Base-by-base conservation (phyloP, 2,797 vertebrate species). In the Champsocephalus esox region DNA sequence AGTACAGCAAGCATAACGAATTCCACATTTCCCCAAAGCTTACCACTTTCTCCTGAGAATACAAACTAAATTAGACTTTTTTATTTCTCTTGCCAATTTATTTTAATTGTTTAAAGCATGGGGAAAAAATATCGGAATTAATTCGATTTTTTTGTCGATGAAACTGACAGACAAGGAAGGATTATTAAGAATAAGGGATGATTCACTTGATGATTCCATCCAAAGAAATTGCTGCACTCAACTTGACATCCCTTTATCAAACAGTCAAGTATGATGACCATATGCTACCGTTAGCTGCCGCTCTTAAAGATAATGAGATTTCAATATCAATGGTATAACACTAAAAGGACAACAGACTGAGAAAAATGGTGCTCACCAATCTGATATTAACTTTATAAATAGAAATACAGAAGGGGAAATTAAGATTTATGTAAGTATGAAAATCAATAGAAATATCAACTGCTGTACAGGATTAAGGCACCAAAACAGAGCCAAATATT, bases 141-240 rank as follows among this genome's bases (percentile, higher is more conserved):
- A 43, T 21, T 49, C 0, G 19, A 38, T 28, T 58, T 61, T 21
- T n/a, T 63, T 34, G 16, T 3, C 8, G 10, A 8, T 48, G 24
- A 48, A 28, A 16, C 9, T 41, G 19, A 11, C 21, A 10, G 32
- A 61, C 21, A 45, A 52, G 9, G 14, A 13, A 59, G 11, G 41
- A 32, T 32, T 54, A 41, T 56, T 24, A n/a, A 32, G 32, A 43
- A 51, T 32, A 12, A 10, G 21, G 48, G 64, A 61, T 68, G 46
- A 59, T 69, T 70, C 73, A 34, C 54, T 46, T 21, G 34, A 17
- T 64, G 13, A 66, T 38, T 38, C 34, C 6, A 48, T 59, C 32
- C 48, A 70, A 79, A 64, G 28, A 24, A 19, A n/a, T 11, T 13
- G 28, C 16, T 66, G 19, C n/a, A n/a, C 54, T 77, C 59, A 38